Base-by-base conservation (phyloP, 2,797 vertebrate genomes). In the Moxostoma hubbsi region DNA sequence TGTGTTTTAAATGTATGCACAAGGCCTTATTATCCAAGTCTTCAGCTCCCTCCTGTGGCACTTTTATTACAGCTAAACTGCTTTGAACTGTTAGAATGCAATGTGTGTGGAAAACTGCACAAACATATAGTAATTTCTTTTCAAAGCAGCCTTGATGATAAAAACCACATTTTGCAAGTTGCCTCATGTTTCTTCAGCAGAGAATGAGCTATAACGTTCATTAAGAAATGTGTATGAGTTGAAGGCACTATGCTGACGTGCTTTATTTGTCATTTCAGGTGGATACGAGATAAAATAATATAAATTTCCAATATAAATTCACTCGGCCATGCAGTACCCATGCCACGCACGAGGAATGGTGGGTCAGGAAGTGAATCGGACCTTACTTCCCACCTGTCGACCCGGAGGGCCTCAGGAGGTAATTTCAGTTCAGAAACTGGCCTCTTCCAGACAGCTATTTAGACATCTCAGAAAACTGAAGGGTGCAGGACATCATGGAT, bases 241-340 rank as follows among this genome's bases (percentile, higher is more conserved):
- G 36, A 36, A 36, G 36, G 36, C 36, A 36, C 36, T 36, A 36
- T 36, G 36, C 36, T 36, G 36, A 36, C 59, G 7, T 43, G 45
- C 13, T 63, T 13, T 4, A 3, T 54, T 10, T 68, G 9, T 66
- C 2, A 5, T 54, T 54, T n/a, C 90, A 99, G 98, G 90, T 99
- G 96, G 96, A 85, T 99, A 54, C 89, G 96, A 45, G 97, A 93
- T 9, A 96, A 99, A 16, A n/a, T n/a, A n/a, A n/a, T n/a, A n/a
- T n/a, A n/a, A 97, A 98, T 85, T 98, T 93, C 91, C 90, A 81
- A 47, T 99, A 99, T 85, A 96, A 94, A 85, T 99, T 98, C 90
- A 97, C 93, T 84, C 89, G 5, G 1, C 95, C 94, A 0, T 91
- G 95, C 36, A 95, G 95, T 3, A 15, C 47, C 63, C 93, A 95